Base-by-base conservation (phyloP, 1,140 invertebrate species). In the Piezodorus guildinii region DNA sequence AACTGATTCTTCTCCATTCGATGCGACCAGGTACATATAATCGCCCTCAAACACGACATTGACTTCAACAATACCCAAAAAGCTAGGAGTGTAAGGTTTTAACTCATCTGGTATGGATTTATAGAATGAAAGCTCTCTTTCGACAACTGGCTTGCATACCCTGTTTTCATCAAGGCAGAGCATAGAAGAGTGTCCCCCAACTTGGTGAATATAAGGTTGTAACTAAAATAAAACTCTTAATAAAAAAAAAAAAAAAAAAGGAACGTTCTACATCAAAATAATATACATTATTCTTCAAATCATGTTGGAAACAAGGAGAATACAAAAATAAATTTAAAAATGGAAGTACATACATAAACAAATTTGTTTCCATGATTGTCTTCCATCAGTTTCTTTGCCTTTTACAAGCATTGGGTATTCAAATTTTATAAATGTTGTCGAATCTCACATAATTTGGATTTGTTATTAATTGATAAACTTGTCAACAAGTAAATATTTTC, bases 111-210 rank as follows among this genome's bases (percentile, higher is more conserved):
- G 80, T 23, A 82, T 69, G 1, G 73, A 78, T 62, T 78, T 72
- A 71, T 84, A 83, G 71, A 83, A 82, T 54, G 74, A 67, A 16
- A 78, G 73, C 70, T 84, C 82, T 66, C 78, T 70, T 8, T 74
- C 70, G 51, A 80, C 79, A 12, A 83, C 71, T n/a, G 80, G 80
- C 69, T 84, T 84, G 70, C 82, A 82, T 39, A 84, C 74, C 10
- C 81, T 83, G 17, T 73, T 71, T 43, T 78, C 76, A 70, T 83
- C 79, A 63, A 81, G 75, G 52, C 75, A 76, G 19, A 83, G 73
- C 73, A 83, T 78, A 34, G 77, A 78, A 15, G 78, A 79, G 69
- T 81, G 79, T n/a, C 82, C 82, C 39, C 81, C 79, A 66, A 80
- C 79, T 73, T 80, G 78, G 68, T 80, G 78, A 59, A 79, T 74